Base-by-base conservation (phyloP, 2,797 vertebrate species). In the Melanotaenia pygmaea region DNA sequence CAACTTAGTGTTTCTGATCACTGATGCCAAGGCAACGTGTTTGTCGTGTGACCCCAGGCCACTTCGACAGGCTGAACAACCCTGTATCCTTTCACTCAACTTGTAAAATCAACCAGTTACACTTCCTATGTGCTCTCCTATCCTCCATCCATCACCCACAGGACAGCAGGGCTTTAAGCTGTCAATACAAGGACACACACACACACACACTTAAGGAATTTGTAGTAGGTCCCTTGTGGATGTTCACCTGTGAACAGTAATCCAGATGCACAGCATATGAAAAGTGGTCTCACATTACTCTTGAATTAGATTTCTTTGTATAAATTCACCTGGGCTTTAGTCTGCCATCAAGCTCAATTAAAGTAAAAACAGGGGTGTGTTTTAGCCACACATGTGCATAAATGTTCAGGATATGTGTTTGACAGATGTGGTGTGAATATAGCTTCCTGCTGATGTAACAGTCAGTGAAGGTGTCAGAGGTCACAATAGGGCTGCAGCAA, bases 1-100 rank as follows among this genome's bases (percentile, higher is more conserved):
- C 78, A 99, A 99, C 89, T 88, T 99, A 82, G 95, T 99, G 79
- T 99, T 99, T 92, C 95, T 99, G 85, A 98, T 99, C 90, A 96
- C 96, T 16, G 98, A 99, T 85, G 97, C 96, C 87, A 97, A 95
- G 86, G 94, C 93, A 18, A 97, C 97, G 2, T 99, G 98, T 88
- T 94, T 95, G 69, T 95, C 96, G 2, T 99, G 98, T 82, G 97
- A 99, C 90, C 93, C 96, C 34, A 95, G 95, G 64, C 95, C 96
- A 0, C 93, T 99, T 56, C 95, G 96, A 88, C 98, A 99, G 89
- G 98, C 98, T 0, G 98, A 99, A 74, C 98, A 99, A 90, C 97
- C 97, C 43, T 99, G 97, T 99, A 99, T 99, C 98, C 96, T 99
- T 97, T 84, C 74, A 77, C 91, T 81, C 28, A 38, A 32, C 72